Conservation (phyloP, 2,888 invertebrate genomes). For the Eudasyphora cyanicolor region DNA sequence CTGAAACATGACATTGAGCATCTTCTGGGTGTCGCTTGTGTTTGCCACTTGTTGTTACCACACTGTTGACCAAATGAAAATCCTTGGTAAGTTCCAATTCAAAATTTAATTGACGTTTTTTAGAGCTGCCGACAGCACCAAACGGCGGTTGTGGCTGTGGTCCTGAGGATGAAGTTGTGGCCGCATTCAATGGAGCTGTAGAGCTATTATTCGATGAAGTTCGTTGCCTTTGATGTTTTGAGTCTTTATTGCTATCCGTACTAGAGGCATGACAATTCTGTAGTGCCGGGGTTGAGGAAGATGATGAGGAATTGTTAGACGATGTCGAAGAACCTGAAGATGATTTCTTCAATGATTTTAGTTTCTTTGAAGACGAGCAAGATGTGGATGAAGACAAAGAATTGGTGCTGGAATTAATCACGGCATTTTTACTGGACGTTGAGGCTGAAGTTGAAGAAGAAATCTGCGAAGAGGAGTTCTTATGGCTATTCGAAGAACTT, state of each 20-base stretch:
- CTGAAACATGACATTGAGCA: constrained; percentile 50
- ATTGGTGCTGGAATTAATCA: constrained; percentile 53
- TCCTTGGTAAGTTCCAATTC: constrained; percentile 74
- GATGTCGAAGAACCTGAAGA: constrained; percentile 53
- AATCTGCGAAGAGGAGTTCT: constrained; percentile 28
- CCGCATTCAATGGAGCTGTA: not conserved
- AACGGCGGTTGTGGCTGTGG: constrained; percentile 44
- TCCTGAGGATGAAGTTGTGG: not conserved
- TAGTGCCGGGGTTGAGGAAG: constrained; percentile 8
- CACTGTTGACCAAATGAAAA: constrained; percentile 67
- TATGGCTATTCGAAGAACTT: constrained; percentile 49
- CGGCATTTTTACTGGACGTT: constrained; percentile 1
- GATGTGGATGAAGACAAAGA: constrained; percentile 13
- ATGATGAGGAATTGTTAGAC: constrained; percentile 38
- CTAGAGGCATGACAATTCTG: constrained; percentile 36
- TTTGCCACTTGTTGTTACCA: constrained; percentile 63
- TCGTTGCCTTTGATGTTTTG: constrained; percentile 66
- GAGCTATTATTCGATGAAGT: constrained; percentile 58
- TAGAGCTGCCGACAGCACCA: constrained; percentile 65
- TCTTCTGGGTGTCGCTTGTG: constrained; percentile 59
- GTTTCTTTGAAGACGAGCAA: constrained; percentile 55
- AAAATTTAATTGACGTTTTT: constrained; percentile 81
- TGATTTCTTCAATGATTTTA: constrained; percentile 63
- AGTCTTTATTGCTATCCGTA: constrained; percentile 50
- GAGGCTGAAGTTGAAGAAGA: constrained; percentile 32